Conservation (phyloP, 1,140 invertebrate genomes). For the Lethocerus indicus region DNA sequence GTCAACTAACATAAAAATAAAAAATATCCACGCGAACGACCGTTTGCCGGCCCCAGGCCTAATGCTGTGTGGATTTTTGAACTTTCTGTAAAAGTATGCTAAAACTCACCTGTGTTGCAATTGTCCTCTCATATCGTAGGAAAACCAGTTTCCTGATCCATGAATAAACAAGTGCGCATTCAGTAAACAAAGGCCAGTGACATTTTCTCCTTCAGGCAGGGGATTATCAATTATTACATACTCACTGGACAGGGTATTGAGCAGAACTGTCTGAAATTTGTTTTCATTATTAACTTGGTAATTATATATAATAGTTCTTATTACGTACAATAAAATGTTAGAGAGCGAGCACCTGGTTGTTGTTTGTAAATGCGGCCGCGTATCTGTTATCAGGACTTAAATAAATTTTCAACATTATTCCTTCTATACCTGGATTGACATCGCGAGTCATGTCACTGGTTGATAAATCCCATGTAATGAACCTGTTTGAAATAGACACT, state of each 20-base stretch:
- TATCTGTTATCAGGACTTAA: constrained; percentile 91
- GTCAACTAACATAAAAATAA: too few relatives aligned
- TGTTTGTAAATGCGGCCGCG: constrained; percentile 91
- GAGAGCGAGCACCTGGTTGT: constrained; percentile 56
- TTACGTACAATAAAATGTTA: not conserved
- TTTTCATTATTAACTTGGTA: not conserved
- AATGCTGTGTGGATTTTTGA: too few relatives aligned
- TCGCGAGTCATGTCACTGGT: constrained; percentile 83
- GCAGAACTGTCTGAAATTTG: constrained; percentile 51
- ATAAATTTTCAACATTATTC: constrained; percentile 90
- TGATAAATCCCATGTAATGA: constrained; percentile 93
- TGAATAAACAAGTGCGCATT: constrained; percentile 59
- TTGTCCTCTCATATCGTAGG: constrained; percentile 56
- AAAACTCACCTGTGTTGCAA: constrained; percentile 17
- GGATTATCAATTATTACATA: constrained; percentile 71
- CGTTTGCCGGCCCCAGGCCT: too few relatives aligned
- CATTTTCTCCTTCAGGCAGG: constrained; percentile 41
- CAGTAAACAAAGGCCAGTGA: constrained; percentile 51
- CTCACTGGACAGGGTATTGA: constrained; percentile 84
- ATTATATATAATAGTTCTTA: not conserved
- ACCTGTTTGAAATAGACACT: constrained; percentile 90
- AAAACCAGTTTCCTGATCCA: constrained; percentile 42
- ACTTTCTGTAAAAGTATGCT: not conserved
- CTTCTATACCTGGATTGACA: constrained; percentile 81
- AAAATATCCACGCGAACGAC: too few relatives aligned